Percentiles rank a stretch among this genome's conserved stretches.
phyloP scores from a whole-genome alignment of 1,140 invertebrate species.

The Dendrolimus punctatus region DNA sequence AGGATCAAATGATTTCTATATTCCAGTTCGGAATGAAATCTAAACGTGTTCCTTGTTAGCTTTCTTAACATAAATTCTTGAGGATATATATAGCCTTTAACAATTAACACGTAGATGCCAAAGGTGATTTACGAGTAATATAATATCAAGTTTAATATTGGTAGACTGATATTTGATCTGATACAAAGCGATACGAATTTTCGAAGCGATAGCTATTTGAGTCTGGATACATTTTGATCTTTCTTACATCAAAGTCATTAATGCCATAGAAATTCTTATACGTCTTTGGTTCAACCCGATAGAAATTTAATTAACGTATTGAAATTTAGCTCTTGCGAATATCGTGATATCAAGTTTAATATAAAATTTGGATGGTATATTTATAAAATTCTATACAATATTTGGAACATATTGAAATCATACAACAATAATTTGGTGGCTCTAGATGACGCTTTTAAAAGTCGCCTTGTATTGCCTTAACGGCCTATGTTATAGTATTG shows the following conservation, averaged over 20 bases:
- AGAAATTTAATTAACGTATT: not conserved
- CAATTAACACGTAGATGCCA: slow-evolving; percentile 3
- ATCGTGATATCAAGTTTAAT: slow-evolving; percentile 17
- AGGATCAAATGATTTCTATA: slow-evolving; percentile 4
- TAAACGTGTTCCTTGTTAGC: no score
- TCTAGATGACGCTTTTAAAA: slow-evolving; percentile 22
- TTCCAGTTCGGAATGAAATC: no score
- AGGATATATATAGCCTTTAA: no score
- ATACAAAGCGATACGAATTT: slow-evolving; percentile 2
- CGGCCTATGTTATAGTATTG: slow-evolving; percentile 24
- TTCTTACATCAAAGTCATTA: no score
- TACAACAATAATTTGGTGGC: slow-evolving; percentile 6
- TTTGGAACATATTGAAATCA: slow-evolving; percentile 11
- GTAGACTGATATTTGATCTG: not conserved
- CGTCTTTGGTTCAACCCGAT: no score
- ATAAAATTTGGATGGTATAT: slow-evolving; percentile 5
- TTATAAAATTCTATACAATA: not conserved
- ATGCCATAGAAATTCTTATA: no score
- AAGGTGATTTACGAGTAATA: not conserved
- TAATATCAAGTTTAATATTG: not conserved
- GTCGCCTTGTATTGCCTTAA: slow-evolving; percentile 55
- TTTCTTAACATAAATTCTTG: no score
- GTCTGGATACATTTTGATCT: no score
- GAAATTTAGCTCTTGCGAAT: not conserved
- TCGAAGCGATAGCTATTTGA: not conserved